Evolutionary conservation across 2,797 vertebrate genomes (phyloP).

Genomic region (Clarias fuscus): DNA sequence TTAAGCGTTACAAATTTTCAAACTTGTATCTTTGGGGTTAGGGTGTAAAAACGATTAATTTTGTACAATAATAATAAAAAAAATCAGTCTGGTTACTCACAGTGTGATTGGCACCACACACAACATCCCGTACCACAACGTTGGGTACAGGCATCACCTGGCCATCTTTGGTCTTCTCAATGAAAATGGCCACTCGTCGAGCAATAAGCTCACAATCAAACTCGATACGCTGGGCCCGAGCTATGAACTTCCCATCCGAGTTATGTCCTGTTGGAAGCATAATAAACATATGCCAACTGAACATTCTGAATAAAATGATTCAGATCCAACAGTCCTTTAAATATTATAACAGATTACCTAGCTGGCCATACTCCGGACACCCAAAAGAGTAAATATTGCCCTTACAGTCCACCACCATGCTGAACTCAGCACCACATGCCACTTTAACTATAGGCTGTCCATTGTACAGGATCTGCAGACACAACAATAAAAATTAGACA

Average conservation of each 20-base stretch:
- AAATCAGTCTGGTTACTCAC: constrained; percentile 67
- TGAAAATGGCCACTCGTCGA: constrained; percentile 91
- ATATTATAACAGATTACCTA: constrained; percentile 77
- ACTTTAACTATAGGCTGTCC: constrained; percentile 94
- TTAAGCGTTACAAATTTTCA: too few relatives aligned
- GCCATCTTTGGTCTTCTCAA: constrained; percentile 96
- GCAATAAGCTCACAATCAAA: constrained; percentile 94
- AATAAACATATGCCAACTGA: neutral
- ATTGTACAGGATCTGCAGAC: constrained; percentile 88
- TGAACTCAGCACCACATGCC: constrained; percentile 93
- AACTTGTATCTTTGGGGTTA: too few relatives aligned
- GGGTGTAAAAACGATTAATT: too few relatives aligned
- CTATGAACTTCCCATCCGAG: constrained; percentile 95
- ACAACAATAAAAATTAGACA: constrained; percentile 20
- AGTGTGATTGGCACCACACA: constrained; percentile 91
- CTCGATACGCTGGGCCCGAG: constrained; percentile 92
- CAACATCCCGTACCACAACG: constrained; percentile 91
- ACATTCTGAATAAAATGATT: neutral
- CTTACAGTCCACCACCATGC: constrained; percentile 98
- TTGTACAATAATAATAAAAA: neutral
- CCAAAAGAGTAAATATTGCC: constrained; percentile 97
- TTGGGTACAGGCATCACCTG: constrained; percentile 92
- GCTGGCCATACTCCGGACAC: constrained; percentile 93
- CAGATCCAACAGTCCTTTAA: too few relatives aligned
- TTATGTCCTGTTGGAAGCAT: constrained; percentile 83